phyloP scores from a whole-genome alignment of 2,113 vertebrate species.

The Leucosticte australis region DNA sequence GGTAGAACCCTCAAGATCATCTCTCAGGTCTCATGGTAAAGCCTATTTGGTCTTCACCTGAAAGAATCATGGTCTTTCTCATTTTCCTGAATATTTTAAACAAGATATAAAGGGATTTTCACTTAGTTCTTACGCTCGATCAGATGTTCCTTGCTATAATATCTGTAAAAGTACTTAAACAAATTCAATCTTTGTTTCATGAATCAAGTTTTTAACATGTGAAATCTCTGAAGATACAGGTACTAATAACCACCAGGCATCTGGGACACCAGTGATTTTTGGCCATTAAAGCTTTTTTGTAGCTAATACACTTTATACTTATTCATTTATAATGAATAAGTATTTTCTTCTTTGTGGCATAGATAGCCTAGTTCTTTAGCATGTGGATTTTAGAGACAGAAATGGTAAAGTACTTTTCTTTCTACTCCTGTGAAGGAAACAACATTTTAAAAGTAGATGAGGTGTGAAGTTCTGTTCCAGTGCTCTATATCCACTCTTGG shows the following conservation, averaged over 20 bases:
- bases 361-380: background rate
- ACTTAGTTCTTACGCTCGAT: background rate
- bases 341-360: background rate
- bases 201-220: background rate
- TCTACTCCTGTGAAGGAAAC: background rate
- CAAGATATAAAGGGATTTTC: background rate
- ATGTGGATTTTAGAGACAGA: background rate
- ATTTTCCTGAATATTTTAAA: background rate
- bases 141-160: background rate
- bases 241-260: background rate
- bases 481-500: background rate
- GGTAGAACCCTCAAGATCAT: background rate
- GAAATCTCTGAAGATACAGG: background rate
- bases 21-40: fast-evolving
- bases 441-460: slow-evolving; percentile 44
- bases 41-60: background rate
- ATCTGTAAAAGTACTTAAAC: background rate
- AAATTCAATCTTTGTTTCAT: background rate
- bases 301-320: background rate
- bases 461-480: slow-evolving; percentile 8
- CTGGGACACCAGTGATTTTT: background rate
- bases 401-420: background rate
- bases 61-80: background rate
- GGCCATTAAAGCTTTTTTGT: background rate
- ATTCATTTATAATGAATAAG: background rate